Conservation (phyloP, 2,797 vertebrate species). For the Onychomys torridus region DNA sequence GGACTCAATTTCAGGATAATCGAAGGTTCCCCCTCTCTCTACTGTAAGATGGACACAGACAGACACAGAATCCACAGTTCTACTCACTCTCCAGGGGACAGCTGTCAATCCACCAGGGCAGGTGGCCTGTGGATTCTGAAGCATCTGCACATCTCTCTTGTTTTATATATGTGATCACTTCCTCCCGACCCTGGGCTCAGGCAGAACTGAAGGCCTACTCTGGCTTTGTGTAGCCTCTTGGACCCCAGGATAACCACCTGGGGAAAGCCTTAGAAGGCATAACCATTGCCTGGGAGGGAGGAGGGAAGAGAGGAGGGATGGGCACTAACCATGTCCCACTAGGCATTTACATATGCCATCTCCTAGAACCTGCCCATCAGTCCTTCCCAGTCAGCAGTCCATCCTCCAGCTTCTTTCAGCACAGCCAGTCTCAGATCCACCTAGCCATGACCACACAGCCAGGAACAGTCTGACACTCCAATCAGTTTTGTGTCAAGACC, state of each 20-base stretch:
- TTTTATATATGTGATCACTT: background rate
- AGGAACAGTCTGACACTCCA: background rate
- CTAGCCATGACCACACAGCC: background rate
- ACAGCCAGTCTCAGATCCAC: background rate
- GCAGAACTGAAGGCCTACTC: background rate
- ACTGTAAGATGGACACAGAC: background rate
- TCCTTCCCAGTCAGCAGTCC: background rate
- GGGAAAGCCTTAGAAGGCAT: background rate
- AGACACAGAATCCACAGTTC: background rate
- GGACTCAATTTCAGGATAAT: background rate
- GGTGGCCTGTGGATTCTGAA: background rate
- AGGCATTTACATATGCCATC: too few relatives aligned
- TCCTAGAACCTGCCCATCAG: background rate
- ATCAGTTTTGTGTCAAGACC: background rate
- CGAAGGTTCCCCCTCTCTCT: background rate
- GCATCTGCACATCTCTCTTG: background rate
- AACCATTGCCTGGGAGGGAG: background rate
- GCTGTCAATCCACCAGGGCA: background rate
- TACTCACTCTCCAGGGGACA: background rate
- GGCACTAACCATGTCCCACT: too few relatives aligned
- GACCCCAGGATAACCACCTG: background rate
- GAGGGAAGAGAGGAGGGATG: background rate
- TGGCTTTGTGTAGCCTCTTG: background rate
- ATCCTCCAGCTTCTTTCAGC: background rate
- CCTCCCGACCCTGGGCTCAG: background rate